A percentile compares a stretch with the other conserved stretches of the same genome.
Evolutionary conservation across 2,113 vertebrate species (phyloP).

Genomic region (Tenebrosternarchus preto): DNA sequence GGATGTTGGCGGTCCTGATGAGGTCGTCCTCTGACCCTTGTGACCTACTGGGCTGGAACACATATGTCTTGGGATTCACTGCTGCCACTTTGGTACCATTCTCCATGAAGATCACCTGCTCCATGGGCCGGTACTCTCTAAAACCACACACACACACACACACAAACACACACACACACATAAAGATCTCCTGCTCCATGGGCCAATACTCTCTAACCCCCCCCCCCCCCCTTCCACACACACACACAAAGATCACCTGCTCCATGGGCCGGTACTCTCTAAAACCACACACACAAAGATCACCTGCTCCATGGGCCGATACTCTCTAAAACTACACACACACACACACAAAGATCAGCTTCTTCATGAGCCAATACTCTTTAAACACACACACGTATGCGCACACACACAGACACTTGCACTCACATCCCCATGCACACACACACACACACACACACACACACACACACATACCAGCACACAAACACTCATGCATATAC

Average conservation of each 20-base stretch:
- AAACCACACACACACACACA: background rate
- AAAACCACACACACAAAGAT: conserved; percentile 11
- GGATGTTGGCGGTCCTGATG: conserved; percentile 90
- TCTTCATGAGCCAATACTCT: conserved; percentile 85
- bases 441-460: background rate
- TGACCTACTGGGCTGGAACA: conserved; percentile 85
- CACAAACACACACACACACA: no score
- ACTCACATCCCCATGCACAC: no score
- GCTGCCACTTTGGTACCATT: conserved; percentile 88
- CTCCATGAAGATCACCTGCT: conserved; percentile 80
- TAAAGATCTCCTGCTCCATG: no score
- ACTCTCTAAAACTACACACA: no score
- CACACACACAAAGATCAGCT: conserved; percentile 81
- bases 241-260: conserved; percentile 79
- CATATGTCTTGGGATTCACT: conserved; percentile 85
- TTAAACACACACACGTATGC: conserved; percentile 62
- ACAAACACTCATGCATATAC: no score
- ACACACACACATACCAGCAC: no score
- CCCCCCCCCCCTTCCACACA: no score
- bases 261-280: conserved; percentile 89
- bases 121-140: conserved; percentile 89
- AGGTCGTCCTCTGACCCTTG: conserved; percentile 84
- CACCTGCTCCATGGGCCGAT: no score
- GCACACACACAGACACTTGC: no score
- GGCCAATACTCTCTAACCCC: no score